phyloP scores from a whole-genome alignment of 2,797 vertebrate species.

The Yasuhikotakia modesta region DNA sequence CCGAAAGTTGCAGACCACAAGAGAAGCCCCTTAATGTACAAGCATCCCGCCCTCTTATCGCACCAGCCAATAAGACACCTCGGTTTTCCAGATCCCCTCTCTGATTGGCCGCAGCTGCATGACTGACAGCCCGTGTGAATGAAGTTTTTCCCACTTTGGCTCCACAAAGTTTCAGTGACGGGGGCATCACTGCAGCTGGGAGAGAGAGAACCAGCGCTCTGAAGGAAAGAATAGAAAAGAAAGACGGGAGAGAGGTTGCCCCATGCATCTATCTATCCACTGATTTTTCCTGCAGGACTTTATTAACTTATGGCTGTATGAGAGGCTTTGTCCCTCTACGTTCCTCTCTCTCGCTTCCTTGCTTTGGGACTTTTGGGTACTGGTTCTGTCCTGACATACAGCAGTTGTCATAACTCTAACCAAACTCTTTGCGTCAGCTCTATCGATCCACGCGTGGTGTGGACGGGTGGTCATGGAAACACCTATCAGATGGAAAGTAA shows the following conservation, averaged over 20 bases:
- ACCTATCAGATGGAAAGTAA: conserved; percentile 86
- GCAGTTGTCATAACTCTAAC: conserved; percentile 59
- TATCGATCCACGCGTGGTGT: conserved; percentile 72
- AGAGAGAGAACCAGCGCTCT: conserved; percentile 68
- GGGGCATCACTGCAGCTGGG: conserved; percentile 74
- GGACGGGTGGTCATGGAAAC: conserved; percentile 83
- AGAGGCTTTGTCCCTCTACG: conserved; percentile 66
- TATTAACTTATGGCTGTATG: conserved; percentile 80
- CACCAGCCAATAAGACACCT: conserved; percentile 68
- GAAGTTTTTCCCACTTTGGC: conserved; percentile 61
- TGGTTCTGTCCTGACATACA: conserved; percentile 67
- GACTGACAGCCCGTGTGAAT: conserved; percentile 71
- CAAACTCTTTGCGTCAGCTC: conserved; percentile 58
- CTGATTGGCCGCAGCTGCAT: conserved; percentile 54
- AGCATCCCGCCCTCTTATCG: conserved; percentile 59
- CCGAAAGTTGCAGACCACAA: conserved; percentile 7
- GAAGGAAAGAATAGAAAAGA: conserved; percentile 58
- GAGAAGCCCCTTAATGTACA: conserved; percentile 56
- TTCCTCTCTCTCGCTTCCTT: conserved; percentile 61
- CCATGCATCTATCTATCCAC: conserved; percentile 43
- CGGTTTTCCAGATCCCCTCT: conserved; percentile 67
- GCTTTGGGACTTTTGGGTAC: conserved; percentile 61
- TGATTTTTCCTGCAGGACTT: conserved; percentile 73
- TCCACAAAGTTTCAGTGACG: conserved; percentile 74
- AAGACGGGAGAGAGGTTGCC: conserved; percentile 69